A percentile compares a stretch with the other conserved stretches of the same genome.
Evolutionary conservation across 1,140 invertebrate genomes (phyloP).

Genomic region (Calephelis nemesis): DNA sequence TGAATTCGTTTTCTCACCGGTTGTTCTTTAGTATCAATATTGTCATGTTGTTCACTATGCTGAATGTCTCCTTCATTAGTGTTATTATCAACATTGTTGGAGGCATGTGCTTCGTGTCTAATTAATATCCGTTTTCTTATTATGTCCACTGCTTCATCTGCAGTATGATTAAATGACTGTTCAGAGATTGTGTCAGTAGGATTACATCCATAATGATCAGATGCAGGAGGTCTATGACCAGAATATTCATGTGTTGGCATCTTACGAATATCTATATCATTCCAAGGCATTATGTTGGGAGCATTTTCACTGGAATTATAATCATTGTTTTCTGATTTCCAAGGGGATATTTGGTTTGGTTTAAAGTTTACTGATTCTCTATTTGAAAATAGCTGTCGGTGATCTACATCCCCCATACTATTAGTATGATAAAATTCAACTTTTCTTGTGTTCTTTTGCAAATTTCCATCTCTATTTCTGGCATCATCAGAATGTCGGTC

Average conservation of each 20-base stretch:
- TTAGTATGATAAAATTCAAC: constrained; percentile 44
- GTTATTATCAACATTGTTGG: constrained; percentile 30
- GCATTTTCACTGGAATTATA: constrained; percentile 11
- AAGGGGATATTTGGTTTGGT: constrained; percentile 32
- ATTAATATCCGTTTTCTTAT: constrained; percentile 57
- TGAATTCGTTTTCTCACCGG: constrained; percentile 46
- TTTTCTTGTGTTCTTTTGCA: constrained; percentile 22
- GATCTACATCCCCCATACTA: constrained; percentile 61
- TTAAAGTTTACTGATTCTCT: constrained; percentile 28
- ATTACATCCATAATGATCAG: constrained; percentile 65
- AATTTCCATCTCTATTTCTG: constrained; percentile 3
- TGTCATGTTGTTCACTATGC: constrained; percentile 23
- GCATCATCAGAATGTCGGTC: not conserved
- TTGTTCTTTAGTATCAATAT: constrained; percentile 38
- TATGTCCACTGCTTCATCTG: constrained; percentile 71
- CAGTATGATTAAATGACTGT: constrained; percentile 63
- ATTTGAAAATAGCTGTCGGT: constrained; percentile 39
- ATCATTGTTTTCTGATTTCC: constrained; percentile 23
- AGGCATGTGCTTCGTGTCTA: constrained; percentile 42
- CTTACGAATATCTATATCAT: constrained; percentile 44
- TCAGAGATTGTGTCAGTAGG: constrained; percentile 45
- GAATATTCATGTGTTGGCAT: constrained; percentile 42
- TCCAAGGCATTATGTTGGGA: not conserved
- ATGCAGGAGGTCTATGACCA: constrained; percentile 66
- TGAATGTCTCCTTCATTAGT: constrained; percentile 29